Conservation (phyloP, 2,797 vertebrate genomes). For the Podargus strigoides region DNA sequence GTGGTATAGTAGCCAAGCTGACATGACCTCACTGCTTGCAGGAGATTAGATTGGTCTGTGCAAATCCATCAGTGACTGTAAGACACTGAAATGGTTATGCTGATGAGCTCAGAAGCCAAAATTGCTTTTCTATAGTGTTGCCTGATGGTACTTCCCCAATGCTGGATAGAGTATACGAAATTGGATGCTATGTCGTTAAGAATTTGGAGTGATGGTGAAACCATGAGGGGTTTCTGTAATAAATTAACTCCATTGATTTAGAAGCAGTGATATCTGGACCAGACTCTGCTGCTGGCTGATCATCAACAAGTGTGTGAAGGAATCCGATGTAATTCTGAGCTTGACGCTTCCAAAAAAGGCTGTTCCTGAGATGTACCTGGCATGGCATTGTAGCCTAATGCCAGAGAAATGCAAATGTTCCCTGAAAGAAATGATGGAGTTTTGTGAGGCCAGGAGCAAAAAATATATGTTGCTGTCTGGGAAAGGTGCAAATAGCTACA, state of each 20-base stretch:
- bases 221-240: not conserved
- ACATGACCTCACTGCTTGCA: not conserved
- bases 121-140: not conserved
- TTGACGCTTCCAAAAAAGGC: not conserved
- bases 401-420: constrained; percentile 10
- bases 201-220: not conserved
- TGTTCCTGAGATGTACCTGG: not conserved
- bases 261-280: not conserved
- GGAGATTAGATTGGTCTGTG: not conserved
- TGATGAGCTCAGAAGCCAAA: not conserved
- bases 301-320: not conserved
- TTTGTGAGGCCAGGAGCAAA: constrained; percentile 40
- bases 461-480: not conserved
- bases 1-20: not conserved
- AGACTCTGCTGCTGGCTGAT: not conserved
- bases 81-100: not conserved
- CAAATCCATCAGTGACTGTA: not conserved
- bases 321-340: not conserved
- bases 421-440: not conserved
- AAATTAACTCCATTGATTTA: not conserved
- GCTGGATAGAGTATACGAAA: not conserved
- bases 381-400: not conserved
- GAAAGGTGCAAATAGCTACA: constrained; percentile 37
- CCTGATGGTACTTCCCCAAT: not conserved
- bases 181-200: not conserved